Evolutionary conservation across 2,888 invertebrate species (phyloP), one percentile per base, ranked within the genome.

Genomic region (Caenorhabditis macrosperma): DNA sequence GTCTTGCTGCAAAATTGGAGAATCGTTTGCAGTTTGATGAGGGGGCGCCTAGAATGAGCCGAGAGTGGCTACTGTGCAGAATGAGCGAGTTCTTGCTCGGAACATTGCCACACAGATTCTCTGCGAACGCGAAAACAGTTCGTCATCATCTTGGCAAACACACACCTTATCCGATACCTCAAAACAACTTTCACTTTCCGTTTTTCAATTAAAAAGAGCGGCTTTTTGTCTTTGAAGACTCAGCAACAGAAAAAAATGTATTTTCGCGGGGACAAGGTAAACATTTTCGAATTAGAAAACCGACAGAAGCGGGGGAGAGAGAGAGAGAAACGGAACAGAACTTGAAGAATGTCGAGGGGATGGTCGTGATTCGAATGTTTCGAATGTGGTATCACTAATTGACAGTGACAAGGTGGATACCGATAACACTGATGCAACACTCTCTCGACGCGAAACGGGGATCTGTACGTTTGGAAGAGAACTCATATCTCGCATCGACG

Each of bases 1-100:
- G 64, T 75, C 81, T 54, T 78, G 71, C 83, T 83, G 78, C 9
- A 83, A 81, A 74, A 20, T 0, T 20, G n/a, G 41, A 33, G 1
- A 20, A 26, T 54, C 22, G 30, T n/a, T 20, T 10, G 12, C 0
- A 20, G 38, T n/a, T n/a, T n/a, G n/a, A n/a, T n/a, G n/a, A n/a
- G n/a, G n/a, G n/a, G n/a, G n/a, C n/a, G n/a, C n/a, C n/a, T n/a
- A n/a, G n/a, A n/a, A n/a, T n/a, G n/a, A n/a, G n/a, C n/a, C n/a
- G n/a, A n/a, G n/a, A n/a, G n/a, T n/a, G n/a, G n/a, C n/a, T n/a
- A n/a, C n/a, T n/a, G n/a, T n/a, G n/a, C n/a, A n/a, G n/a, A n/a
- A n/a, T n/a, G n/a, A n/a, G n/a, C n/a, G n/a, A n/a, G n/a, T n/a
- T n/a, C n/a, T n/a, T n/a, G n/a, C n/a, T n/a, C n/a, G n/a, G n/a